Percentiles rank a stretch among this genome's conserved stretches.
Conservation (phyloP, 2,888 invertebrate genomes). For the Eilema griseolum region DNA sequence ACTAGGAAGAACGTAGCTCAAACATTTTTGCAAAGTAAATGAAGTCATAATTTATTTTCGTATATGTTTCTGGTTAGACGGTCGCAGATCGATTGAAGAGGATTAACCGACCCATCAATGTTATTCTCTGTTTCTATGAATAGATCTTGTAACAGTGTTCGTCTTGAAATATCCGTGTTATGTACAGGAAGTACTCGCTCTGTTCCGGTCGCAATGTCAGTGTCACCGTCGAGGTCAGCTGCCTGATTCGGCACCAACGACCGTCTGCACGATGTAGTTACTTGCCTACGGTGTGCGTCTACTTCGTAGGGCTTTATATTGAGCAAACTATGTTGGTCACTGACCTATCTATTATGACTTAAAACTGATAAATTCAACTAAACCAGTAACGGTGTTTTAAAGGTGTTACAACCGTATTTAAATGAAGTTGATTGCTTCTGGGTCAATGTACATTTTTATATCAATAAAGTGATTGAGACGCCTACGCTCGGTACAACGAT, state of each 20-base stretch:
- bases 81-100: constrained; percentile 24
- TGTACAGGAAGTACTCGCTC: constrained; percentile 69
- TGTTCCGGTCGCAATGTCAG: constrained; percentile 82
- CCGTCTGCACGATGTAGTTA: constrained; percentile 41
- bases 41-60: constrained; percentile 28
- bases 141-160: constrained; percentile 35
- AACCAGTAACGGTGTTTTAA: background rate
- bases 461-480: background rate
- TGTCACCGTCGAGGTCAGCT: constrained; percentile 70
- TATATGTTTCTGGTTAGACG: constrained; percentile 22
- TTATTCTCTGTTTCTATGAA: constrained; percentile 33
- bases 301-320: constrained; percentile 13
- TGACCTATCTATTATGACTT: constrained; percentile 13
- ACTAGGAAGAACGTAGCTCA: constrained; percentile 24
- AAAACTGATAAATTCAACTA: background rate
- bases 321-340: background rate
- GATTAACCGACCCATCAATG: constrained; percentile 32
- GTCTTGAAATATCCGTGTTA: constrained; percentile 49
- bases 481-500: background rate
- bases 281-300: constrained; percentile 3
- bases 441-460: background rate
- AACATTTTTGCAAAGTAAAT: constrained; percentile 29
- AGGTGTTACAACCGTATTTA: background rate
- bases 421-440: background rate
- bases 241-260: constrained; percentile 63